Percentiles rank a stretch among this genome's conserved stretches.
phyloP scores from a whole-genome alignment of 2,888 invertebrate species.

The Chorisops tibialis region DNA sequence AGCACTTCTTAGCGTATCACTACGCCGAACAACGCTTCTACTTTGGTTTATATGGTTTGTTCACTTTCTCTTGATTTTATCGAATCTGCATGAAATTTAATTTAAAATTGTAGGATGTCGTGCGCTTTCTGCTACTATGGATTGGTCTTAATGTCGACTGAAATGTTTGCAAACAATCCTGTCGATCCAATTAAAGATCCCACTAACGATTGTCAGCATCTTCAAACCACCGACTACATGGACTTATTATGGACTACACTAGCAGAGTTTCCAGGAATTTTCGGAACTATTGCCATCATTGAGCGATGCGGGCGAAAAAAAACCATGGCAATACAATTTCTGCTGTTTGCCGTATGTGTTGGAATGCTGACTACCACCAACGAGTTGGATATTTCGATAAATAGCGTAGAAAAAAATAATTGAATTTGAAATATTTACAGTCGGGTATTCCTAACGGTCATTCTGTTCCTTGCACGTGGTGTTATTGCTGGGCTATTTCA shows the following conservation, averaged over 20 bases:
- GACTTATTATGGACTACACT: slow-evolving; percentile 91
- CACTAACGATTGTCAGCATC: slow-evolving; percentile 62
- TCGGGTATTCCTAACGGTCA: slow-evolving; percentile 71
- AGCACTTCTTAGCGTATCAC: slow-evolving; percentile 73
- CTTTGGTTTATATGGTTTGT: slow-evolving; percentile 89
- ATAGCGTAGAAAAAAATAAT: slow-evolving; percentile 47
- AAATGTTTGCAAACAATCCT: slow-evolving; percentile 61
- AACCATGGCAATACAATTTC: slow-evolving; percentile 91
- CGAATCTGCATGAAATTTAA: slow-evolving; percentile 3
- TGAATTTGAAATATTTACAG: slow-evolving; percentile 53
- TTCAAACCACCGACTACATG: slow-evolving; percentile 85
- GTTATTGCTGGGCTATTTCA: slow-evolving; percentile 93
- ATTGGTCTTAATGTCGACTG: slow-evolving; percentile 90
- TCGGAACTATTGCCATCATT: slow-evolving; percentile 83
- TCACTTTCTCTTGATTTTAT: not conserved
- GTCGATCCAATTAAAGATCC: slow-evolving; percentile 36
- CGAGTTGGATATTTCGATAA: too few relatives aligned
- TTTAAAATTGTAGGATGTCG: slow-evolving; percentile 64
- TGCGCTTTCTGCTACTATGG: slow-evolving; percentile 96
- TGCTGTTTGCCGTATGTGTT: slow-evolving; percentile 75
- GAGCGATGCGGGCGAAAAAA: slow-evolving; percentile 86
- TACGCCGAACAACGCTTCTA: slow-evolving; percentile 78
- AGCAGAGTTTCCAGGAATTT: slow-evolving; percentile 90
- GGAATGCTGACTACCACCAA: slow-evolving; percentile 71
- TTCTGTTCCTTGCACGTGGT: slow-evolving; percentile 83